Evolutionary conservation across 2,113 vertebrate species (phyloP).

Genomic region (Cochlearius cochlearius): DNA sequence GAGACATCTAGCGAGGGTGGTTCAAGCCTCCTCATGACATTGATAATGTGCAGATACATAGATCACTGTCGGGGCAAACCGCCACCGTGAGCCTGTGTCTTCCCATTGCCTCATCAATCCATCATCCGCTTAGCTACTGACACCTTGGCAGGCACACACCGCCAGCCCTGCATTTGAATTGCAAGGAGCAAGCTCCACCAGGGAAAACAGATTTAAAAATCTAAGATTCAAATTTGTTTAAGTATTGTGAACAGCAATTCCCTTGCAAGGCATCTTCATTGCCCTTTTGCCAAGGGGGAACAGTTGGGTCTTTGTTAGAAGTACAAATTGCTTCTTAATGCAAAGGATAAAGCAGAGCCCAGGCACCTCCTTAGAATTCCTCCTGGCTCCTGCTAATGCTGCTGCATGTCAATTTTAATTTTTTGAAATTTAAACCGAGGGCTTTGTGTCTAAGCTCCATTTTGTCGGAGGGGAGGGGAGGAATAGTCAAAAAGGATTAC

Average conservation of each 20-base stretch:
- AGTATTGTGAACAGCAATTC: conserved; percentile 78
- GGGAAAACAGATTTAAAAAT: conserved; percentile 81
- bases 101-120: conserved; percentile 78
- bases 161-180: conserved; percentile 73
- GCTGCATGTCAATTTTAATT: conserved; percentile 85
- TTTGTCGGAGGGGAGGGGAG: conserved; percentile 72
- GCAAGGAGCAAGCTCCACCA: conserved; percentile 46
- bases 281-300: conserved; percentile 78
- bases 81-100: conserved; percentile 56
- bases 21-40: conserved; percentile 58
- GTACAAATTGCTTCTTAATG: conserved; percentile 85
- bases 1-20: conserved; percentile 60
- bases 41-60: conserved; percentile 65
- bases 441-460: conserved; percentile 80
- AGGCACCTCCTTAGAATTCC: conserved; percentile 78
- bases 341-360: conserved; percentile 73
- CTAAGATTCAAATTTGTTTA: conserved; percentile 80
- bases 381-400: conserved; percentile 68
- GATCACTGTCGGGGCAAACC: conserved; percentile 64
- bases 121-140: conserved; percentile 77
- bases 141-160: conserved; percentile 75
- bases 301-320: conserved; percentile 74
- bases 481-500: conserved; percentile 81
- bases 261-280: conserved; percentile 72
- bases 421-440: conserved; percentile 82